Evolutionary conservation across 2,888 invertebrate species (phyloP).

Genomic region (Spilarctia lutea): DNA sequence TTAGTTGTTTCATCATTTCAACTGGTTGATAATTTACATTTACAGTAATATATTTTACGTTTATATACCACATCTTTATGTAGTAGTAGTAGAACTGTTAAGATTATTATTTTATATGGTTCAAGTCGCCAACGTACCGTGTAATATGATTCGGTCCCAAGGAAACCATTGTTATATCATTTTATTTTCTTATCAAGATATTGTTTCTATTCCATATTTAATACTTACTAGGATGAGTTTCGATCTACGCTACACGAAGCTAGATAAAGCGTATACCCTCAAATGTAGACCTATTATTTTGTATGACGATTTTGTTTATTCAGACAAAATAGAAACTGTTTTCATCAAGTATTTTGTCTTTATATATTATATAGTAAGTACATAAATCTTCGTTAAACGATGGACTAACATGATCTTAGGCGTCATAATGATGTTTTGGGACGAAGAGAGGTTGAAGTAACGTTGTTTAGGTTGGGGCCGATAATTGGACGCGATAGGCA

Average conservation of each 20-base stretch:
- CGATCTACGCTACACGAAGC: background rate
- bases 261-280: background rate
- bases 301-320: background rate
- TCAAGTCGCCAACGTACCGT: constrained; percentile 19
- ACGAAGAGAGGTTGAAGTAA: constrained; percentile 23
- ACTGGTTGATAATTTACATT: background rate
- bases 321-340: background rate
- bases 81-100: constrained; percentile 12
- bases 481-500: constrained; percentile 49
- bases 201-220: constrained; percentile 5
- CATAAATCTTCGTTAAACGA: constrained; percentile 29
- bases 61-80: constrained; percentile 2
- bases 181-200: constrained; percentile 12
- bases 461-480: constrained; percentile 42
- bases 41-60: background rate
- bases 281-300: background rate
- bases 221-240: background rate
- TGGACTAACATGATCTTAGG: constrained; percentile 32
- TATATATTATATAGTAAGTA: constrained; percentile 15
- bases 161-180: constrained; percentile 11
- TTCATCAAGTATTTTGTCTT: background rate
- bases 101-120: constrained; percentile 22
- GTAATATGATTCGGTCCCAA: constrained; percentile 15
- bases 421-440: constrained; percentile 43
- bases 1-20: background rate